Conservation (phyloP, 2,113 vertebrate genomes). For the Syngnathus floridae region DNA sequence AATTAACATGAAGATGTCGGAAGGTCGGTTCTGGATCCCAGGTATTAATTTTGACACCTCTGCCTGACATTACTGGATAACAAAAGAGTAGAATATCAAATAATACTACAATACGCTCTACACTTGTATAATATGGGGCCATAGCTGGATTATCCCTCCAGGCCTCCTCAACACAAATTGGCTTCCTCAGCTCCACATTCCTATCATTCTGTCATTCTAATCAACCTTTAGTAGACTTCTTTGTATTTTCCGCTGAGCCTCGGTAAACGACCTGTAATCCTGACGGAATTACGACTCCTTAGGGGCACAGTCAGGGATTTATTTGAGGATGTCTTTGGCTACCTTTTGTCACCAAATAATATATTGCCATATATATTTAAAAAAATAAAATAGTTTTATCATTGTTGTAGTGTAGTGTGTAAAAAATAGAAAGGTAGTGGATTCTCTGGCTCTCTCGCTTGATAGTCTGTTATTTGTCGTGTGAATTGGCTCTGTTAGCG, state of each 20-base stretch:
- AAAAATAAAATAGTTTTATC: background rate
- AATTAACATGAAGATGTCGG: too few relatives aligned
- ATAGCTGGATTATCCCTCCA: background rate
- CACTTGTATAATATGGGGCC: background rate
- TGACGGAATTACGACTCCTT: background rate
- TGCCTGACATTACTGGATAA: background rate
- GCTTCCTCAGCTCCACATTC: conserved; percentile 7
- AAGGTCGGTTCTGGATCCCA: background rate
- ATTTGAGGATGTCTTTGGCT: background rate
- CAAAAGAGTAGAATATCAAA: too few relatives aligned
- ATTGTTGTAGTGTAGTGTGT: background rate
- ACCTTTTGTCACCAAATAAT: background rate
- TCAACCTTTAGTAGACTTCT: conserved; percentile 5
- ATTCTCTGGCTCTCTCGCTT: too few relatives aligned
- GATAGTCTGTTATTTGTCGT: too few relatives aligned
- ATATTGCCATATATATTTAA: background rate
- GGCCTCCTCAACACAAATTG: background rate
- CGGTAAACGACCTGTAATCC: conserved; percentile 7
- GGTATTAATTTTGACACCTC: background rate
- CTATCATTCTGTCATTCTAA: conserved; percentile 7
- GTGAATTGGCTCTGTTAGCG: too few relatives aligned
- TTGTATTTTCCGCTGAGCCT: conserved; percentile 1
- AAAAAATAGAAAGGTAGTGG: background rate
- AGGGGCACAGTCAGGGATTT: background rate
- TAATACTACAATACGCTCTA: background rate